Base-by-base conservation (phyloP, 35 echinoderm and acorn worm genomes). In the Strongylocentrotus purpuratus region DNA sequence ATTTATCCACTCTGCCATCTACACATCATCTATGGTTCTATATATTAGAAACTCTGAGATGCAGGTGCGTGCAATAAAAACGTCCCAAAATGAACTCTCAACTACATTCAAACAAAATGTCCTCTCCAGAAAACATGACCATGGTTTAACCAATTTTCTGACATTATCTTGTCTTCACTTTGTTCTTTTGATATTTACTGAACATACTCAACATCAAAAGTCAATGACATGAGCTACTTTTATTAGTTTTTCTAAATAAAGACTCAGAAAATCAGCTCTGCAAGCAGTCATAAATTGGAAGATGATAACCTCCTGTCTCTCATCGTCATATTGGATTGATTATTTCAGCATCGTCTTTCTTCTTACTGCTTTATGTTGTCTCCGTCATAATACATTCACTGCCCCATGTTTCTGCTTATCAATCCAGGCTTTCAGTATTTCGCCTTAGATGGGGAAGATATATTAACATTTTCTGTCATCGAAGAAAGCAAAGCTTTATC, bases 211-310 rank as follows among this genome's bases (percentile, higher is more conserved):
- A 78, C 65, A 78, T 78, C 65, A 78, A 5, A 41, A 78, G 65
- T n/a, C 65, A 78, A 28, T 78, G 65, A 78, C 22, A 78, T 78
- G 20, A 78, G 65, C 65, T 22, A 78, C 2, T n/a, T 78, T 78
- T 28, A 78, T 78, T 78, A 78, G 20, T n/a, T n/a, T 78, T 78
- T 78, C 65, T 78, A n/a, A 78, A 78, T 78, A 78, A 78, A 78
- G 65, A 28, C 20, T 4, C 65, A 78, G 22, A 78, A 78, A 78
- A 17, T n/a, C 65, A 0, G 20, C 65, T 28, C 22, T 7, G 65
- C 65, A 78, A n/a, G 65, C 65, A 78, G 65, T 28, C 65, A 78
- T 78, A 78, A 22, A 78, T 78, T 78, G 65, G 65, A 78, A 78
- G 65, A 78, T 28, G 25, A 78, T 78, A 78, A 78, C 20, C 20